Evolutionary conservation across 2,113 vertebrate species (phyloP), one percentile per base, ranked within the genome.

Genomic region (Peucedramus taeniatus): DNA sequence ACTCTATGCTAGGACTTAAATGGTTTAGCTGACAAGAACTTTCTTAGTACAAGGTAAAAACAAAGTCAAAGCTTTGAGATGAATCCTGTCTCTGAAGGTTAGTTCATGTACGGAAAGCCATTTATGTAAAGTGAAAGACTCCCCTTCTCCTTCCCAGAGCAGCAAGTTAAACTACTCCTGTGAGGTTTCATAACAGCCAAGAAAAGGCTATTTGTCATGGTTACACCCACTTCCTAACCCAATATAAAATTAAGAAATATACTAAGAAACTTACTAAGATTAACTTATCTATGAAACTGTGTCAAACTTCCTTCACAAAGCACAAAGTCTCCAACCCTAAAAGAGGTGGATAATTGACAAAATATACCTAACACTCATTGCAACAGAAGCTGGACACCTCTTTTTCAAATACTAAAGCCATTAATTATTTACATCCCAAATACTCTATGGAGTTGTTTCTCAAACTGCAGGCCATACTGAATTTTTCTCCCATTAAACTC

Each of bases 191-290:
- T 40, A 84, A 89, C 3, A 82, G 64, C 49, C 37, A 91, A 91
- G 77, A 91, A 97, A 92, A 86, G 39, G 68, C 65, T 71, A 81
- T 47, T 81, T 80, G 60, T 71, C 77, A 81, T 11, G 40, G 69
- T 53, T 64, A 90, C 72, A 90, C 64, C 69, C 77, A 57, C 28
- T 84, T 91, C 69, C 61, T 51, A 83, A 68, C 11, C 15, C 57
- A 79, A 79, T 24, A 68, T 7, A 49, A 93, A 88, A 86, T 51
- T 87, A 71, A 92, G 53, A 87, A 75, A 89, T 37, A 76, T 5
- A 68, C 15, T 40, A 64, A 54, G n/a, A 59, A 59, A 75, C 56
- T 91, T 37, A 49, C 50, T 42, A 44, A 54, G 49, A 85, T 44
- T n/a, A 65, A 87, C 13, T 59, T 71, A 40, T 78, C n/a, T 64